Conservation (phyloP, 2,888 invertebrate genomes). For the Antheraea assamensis region DNA sequence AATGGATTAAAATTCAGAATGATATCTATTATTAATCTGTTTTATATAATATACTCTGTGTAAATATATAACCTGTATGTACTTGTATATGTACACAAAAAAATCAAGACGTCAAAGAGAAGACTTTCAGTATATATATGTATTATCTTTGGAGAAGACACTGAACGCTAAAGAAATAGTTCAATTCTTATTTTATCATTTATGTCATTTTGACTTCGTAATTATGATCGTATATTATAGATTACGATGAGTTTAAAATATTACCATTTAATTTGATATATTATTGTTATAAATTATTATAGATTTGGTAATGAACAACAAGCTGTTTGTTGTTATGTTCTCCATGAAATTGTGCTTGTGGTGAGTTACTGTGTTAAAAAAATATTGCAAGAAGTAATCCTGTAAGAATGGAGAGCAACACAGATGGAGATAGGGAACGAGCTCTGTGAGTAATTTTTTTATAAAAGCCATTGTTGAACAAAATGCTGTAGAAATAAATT, state of each 20-base stretch:
- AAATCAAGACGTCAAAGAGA: too few species aligned
- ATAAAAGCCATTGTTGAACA: too few species aligned
- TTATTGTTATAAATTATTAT: neutral
- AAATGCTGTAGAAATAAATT: neutral
- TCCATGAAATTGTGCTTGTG: neutral
- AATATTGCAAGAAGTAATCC: neutral
- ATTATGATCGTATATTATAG: neutral
- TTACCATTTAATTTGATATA: neutral
- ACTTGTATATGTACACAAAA: too few species aligned
- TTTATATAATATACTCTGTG: too few species aligned
- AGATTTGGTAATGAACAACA: neutral
- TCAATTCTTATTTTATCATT: too few species aligned
- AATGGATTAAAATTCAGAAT: too few species aligned
- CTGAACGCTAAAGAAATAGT: too few species aligned
- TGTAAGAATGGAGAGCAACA: constrained; percentile 44
- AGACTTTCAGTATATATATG: too few species aligned
- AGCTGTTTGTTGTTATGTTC: neutral
- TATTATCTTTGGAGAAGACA: too few species aligned
- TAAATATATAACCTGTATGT: too few species aligned
- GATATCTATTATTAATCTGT: too few species aligned
- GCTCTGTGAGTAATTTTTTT: constrained; percentile 37
- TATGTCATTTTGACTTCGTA: too few species aligned
- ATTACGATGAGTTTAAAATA: neutral
- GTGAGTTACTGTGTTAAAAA: neutral
- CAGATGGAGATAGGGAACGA: constrained; percentile 45